Evolutionary conservation across 2,888 invertebrate genomes (phyloP), one percentile per base, ranked within the genome.

Genomic region (Crioceris asparagi): DNA sequence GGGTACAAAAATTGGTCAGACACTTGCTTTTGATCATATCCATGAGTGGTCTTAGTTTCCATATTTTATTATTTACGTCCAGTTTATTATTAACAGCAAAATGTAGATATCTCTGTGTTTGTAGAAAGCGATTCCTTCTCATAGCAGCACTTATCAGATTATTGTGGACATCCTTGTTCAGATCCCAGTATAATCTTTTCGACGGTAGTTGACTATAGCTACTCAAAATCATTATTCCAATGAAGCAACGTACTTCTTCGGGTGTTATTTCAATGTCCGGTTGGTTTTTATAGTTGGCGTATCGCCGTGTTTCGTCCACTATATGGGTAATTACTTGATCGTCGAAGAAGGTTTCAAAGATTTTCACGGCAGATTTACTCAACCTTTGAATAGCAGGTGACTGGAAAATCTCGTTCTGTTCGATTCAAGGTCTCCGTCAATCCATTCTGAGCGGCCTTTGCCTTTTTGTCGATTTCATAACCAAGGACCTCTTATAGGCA

Each of bases 141-240:
- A 44, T 44, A 11, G 41, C 19, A 29, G 43, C 40, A 33, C 34
- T 38, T 39, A 42, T 34, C 23, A 41, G 29, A 4, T 31, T 15
- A 35, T 41, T 44, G n/a, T 35, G 29, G 21, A 38, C 27, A 29
- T 41, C 35, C 17, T 29, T 33, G 12, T 18, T 36, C 2, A 12
- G 33, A 17, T 41, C 39, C 39, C 36, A 41, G 29, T 38, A 41
- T 10, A 33, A 34, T 19, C 35, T 12, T 34, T 36, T 35, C 3
- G 19, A 18, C 14, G 19, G 31, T 10, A 31, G 31, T 6, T 31
- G 31, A 15, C 4, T 31, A n/a, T 21, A 31, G 3, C 31, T 16
- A 11, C 31, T 31, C 3, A 32, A 17, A 30, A 42, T 29, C 25
- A 42, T 21, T 17, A 42, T 42, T 15, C 23, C 39, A 31, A 36